Evolutionary conservation across 2,113 vertebrate species (phyloP).

Genomic region (Coryphaenoides rupestris): DNA sequence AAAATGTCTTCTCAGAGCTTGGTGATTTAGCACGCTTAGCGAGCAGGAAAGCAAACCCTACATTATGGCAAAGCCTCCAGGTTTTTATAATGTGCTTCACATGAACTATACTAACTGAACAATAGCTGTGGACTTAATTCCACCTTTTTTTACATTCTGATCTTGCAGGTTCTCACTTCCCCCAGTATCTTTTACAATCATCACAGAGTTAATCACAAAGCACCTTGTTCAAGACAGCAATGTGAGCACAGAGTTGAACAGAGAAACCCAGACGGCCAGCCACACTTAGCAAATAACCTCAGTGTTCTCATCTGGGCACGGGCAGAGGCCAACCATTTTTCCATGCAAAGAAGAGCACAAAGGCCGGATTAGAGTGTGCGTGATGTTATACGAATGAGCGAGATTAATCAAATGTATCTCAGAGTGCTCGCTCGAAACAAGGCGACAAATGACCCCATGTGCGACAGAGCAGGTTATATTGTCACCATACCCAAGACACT

Average conservation of each 20-base stretch:
- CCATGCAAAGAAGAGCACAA: conserved; percentile 18
- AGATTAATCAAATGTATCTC: conserved; percentile 61
- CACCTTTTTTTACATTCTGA: too few relatives aligned
- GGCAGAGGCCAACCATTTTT: conserved; percentile 40
- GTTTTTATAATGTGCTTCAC: too few relatives aligned
- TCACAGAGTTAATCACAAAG: too few relatives aligned
- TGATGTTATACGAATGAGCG: conserved; percentile 41
- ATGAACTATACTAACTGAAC: too few relatives aligned
- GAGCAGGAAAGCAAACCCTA: too few relatives aligned
- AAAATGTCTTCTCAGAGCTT: conserved; percentile 14
- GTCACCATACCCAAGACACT: background rate
- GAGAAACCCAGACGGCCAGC: conserved; percentile 52
- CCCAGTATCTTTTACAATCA: too few relatives aligned
- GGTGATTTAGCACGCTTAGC: conserved; percentile 1
- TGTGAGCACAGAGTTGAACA: conserved; percentile 54
- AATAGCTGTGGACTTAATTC: too few relatives aligned
- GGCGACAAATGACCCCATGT: conserved; percentile 44
- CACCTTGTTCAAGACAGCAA: conserved; percentile 23
- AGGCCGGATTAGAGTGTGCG: conserved; percentile 50
- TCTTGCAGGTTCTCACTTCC: too few relatives aligned
- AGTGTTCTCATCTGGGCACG: conserved; percentile 43
- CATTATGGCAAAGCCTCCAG: too few relatives aligned
- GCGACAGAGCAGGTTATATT: conserved; percentile 40
- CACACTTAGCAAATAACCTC: conserved; percentile 54
- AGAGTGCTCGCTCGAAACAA: conserved; percentile 42